phyloP scores from a whole-genome alignment of 2,888 invertebrate species.

The Mythimna pallens region DNA sequence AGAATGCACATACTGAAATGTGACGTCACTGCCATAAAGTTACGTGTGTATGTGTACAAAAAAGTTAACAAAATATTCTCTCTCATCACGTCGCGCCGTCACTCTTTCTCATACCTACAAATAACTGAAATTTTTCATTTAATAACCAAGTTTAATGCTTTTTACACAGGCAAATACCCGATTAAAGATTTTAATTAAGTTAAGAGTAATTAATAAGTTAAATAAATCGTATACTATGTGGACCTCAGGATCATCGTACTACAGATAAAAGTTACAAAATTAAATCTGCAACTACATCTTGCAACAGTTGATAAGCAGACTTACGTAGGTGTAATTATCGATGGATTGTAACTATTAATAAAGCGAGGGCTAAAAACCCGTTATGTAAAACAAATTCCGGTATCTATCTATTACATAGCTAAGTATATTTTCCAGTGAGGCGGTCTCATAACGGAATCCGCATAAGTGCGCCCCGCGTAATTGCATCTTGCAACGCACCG shows the following conservation, averaged over 20 bases:
- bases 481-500: conserved; percentile 73
- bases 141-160: too few relatives aligned
- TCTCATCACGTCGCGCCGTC: too few relatives aligned
- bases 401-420: conserved; percentile 55
- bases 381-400: conserved; percentile 50
- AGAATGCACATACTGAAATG: too few relatives aligned
- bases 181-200: neutral
- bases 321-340: neutral
- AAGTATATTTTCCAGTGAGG: conserved; percentile 51
- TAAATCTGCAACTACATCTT: neutral
- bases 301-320: neutral
- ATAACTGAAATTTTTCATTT: too few relatives aligned
- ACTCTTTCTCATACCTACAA: too few relatives aligned
- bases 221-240: neutral
- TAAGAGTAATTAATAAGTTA: neutral
- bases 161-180: neutral
- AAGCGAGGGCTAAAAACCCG: conserved; percentile 29
- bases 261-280: neutral
- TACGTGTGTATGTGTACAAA: too few relatives aligned
- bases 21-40: too few relatives aligned
- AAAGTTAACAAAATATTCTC: too few relatives aligned
- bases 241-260: neutral
- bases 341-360: conserved; percentile 10
- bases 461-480: conserved; percentile 74
- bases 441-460: conserved; percentile 74